Percentiles rank a stretch among this genome's conserved stretches.
phyloP scores from a whole-genome alignment of 2,888 invertebrate species.

The Thelaira solivaga region DNA sequence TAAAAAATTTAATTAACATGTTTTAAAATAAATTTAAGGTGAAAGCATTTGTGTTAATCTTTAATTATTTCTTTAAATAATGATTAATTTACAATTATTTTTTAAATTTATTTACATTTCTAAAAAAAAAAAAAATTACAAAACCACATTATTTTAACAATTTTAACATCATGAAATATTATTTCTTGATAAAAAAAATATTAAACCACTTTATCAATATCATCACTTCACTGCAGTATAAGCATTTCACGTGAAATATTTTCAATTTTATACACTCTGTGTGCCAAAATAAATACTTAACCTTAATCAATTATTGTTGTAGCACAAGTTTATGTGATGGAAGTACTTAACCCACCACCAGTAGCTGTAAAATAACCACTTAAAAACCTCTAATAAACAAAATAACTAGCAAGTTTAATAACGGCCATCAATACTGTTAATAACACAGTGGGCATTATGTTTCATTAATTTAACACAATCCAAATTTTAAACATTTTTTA shows the following conservation, averaged over 20 bases:
- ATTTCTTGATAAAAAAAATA: no score
- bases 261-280: background rate
- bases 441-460: background rate
- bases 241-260: background rate
- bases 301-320: constrained; percentile 26
- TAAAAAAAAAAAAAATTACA: no score
- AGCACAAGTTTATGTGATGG: background rate
- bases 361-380: constrained; percentile 1
- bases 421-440: background rate
- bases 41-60: no score
- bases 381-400: constrained; percentile 34
- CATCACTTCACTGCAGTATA: background rate
- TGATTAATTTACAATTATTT: no score
- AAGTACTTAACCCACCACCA: constrained; percentile 27
- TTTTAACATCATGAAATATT: no score
- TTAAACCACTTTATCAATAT: background rate
- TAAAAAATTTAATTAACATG: no score
- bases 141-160: no score
- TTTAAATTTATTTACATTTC: no score
- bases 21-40: no score
- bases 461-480: background rate
- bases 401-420: constrained; percentile 40
- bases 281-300: constrained; percentile 14
- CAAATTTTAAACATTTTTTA: no score
- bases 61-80: no score